Conservation (phyloP, 64 coral and sea anemone species). For the Trachythela sp. region DNA sequence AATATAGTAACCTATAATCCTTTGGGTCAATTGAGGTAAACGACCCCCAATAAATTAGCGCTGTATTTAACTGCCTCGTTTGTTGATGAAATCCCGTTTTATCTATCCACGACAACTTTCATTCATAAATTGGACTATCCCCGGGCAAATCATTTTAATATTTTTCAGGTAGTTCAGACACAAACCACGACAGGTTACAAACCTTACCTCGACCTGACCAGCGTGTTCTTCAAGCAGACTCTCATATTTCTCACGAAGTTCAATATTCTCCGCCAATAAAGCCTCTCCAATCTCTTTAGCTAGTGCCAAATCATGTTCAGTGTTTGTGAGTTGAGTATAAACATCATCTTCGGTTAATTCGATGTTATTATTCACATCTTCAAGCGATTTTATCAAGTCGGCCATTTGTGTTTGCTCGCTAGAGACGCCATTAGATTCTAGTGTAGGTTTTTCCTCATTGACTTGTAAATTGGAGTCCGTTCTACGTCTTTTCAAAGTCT, state of each 20-base stretch:
- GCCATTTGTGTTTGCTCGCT: neutral
- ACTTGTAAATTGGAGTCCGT: neutral
- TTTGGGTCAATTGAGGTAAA: too few species aligned
- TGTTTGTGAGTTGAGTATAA: neutral
- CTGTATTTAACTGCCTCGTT: too few species aligned
- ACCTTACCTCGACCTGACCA: neutral
- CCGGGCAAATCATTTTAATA: neutral
- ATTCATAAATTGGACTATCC: too few species aligned
- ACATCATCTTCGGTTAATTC: conserved; percentile 2
- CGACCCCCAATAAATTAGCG: too few species aligned
- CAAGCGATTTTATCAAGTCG: neutral
- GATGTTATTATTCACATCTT: neutral
- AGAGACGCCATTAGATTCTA: neutral
- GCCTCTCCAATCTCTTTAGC: conserved; percentile 8
- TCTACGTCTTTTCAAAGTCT: neutral
- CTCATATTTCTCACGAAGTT: conserved; percentile 5
- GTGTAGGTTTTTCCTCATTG: neutral
- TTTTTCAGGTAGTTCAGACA: neutral
- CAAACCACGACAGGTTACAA: neutral
- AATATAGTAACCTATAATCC: too few species aligned
- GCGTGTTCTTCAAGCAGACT: neutral
- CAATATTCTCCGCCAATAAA: neutral
- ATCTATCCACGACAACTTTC: too few species aligned
- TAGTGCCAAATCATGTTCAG: neutral
- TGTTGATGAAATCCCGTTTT: too few species aligned